phyloP scores from a whole-genome alignment of 2,888 invertebrate species.

The Ecliptopera silaceata region DNA sequence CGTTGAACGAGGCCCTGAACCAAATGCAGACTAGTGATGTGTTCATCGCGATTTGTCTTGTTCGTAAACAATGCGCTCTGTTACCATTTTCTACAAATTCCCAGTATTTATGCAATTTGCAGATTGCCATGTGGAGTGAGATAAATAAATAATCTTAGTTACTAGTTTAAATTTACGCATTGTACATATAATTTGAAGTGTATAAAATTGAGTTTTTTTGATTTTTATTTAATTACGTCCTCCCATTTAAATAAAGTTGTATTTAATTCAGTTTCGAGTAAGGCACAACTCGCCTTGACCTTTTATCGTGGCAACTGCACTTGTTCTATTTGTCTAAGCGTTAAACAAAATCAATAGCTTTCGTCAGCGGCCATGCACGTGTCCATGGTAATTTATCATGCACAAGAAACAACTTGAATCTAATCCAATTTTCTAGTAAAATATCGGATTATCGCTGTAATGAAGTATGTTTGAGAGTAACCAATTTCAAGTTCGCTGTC shows the following conservation, averaged over 20 bases:
- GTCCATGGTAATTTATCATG: constrained; percentile 10
- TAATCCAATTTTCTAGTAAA: constrained; percentile 4
- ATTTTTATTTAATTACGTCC: neutral
- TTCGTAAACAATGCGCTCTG: constrained; percentile 26
- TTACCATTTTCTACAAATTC: constrained; percentile 18
- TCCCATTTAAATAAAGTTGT: neutral
- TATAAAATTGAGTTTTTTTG: neutral
- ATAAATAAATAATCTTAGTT: neutral
- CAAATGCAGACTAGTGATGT: constrained; percentile 21
- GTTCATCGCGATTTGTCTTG: constrained; percentile 25
- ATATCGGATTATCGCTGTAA: constrained; percentile 6
- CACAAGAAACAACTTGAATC: constrained; percentile 9
- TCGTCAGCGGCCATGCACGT: constrained; percentile 37
- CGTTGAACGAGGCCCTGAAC: constrained; percentile 6
- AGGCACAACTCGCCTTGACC: constrained; percentile 50
- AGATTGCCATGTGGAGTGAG: constrained; percentile 19
- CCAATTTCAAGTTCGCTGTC: neutral
- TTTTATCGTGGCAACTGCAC: constrained; percentile 50
- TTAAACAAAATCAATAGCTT: constrained; percentile 52
- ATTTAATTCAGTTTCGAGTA: constrained; percentile 30
- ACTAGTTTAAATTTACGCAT: neutral
- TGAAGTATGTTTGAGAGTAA: neutral
- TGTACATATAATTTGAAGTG: neutral
- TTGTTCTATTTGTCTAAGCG: constrained; percentile 47
- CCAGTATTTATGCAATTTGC: constrained; percentile 19